Base-by-base conservation (phyloP, 2,888 invertebrate species). In the Hydriomena furcata region DNA sequence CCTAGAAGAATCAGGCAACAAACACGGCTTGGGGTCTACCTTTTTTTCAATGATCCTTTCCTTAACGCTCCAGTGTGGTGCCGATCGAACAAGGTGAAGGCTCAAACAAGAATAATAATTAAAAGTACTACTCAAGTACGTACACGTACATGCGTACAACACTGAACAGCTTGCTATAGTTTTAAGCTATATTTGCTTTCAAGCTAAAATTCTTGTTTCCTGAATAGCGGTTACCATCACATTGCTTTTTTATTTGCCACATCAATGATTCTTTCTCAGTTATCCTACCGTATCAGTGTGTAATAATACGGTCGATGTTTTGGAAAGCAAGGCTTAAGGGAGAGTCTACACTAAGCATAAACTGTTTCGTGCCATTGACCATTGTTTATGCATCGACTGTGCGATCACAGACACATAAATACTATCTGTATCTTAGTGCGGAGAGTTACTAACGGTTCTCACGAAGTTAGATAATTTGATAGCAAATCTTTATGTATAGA, bases 391-490 rank as follows among this genome's bases (percentile, higher is more conserved):
- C 62, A 53, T 61, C 61, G 66, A 61, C 63, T 65, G 62, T 55
- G 63, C 65, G 59, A 69, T 68, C 78, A 69, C 76, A 83, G 82
- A 82, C 83, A 66, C 81, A 82, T 84, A 83, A 84, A 83, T 82
- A 82, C 74, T 55, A 66, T 65, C 63, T 61, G 44, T 44, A 52
- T 47, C 46, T 57, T 55, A 46, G 36, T 38, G n/a, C n/a, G n/a
- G 23, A 20, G 47, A 46, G 25, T 21, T 66, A 69, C 68, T 46
- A 61, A 31, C 38, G 51, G 30, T 40, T 31, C 42, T 48, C 48
- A 38, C 7, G 11, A 10, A 11, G 3, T 21, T 46, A 10, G 6
- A 20, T 46, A 31, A 7, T 6, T 13, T 7, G 13, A n/a, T 7
- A 6, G 12, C 12, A n/a, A 31, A 13, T 13, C 13, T 13, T 31